Conservation (phyloP, 2,888 invertebrate species). For the Chrysolina americana region DNA sequence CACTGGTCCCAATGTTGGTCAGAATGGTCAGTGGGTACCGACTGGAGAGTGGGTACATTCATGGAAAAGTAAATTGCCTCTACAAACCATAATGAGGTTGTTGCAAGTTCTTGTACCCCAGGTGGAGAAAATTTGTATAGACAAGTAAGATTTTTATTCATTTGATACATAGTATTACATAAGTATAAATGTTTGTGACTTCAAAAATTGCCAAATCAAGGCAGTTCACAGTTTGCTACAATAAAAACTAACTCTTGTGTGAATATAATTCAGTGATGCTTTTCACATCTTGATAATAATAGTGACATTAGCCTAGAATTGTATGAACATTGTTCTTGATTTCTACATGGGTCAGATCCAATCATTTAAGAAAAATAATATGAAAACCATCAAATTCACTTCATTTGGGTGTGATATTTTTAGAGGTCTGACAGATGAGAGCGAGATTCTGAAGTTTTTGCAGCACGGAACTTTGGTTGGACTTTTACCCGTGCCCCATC, state of each 20-base stretch:
- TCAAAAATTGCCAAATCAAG: too few relatives aligned
- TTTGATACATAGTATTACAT: neutral
- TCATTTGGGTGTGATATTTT: slow-evolving; percentile 48
- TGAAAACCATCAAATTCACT: too few relatives aligned
- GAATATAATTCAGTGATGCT: too few relatives aligned
- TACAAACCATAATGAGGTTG: slow-evolving; percentile 99
- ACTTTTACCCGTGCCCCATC: slow-evolving; percentile 97
- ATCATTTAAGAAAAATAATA: too few relatives aligned
- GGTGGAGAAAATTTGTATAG: slow-evolving; percentile 99
- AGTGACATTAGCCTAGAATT: too few relatives aligned
- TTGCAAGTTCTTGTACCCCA: slow-evolving; percentile 99
- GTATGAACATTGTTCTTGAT: too few relatives aligned
- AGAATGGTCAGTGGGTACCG: slow-evolving; percentile 83
- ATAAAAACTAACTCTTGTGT: too few relatives aligned
- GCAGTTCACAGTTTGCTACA: too few relatives aligned
- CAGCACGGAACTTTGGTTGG: slow-evolving; percentile 99
- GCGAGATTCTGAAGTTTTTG: slow-evolving; percentile 98
- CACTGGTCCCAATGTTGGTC: slow-evolving; percentile 64
- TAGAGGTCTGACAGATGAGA: slow-evolving; percentile 98
- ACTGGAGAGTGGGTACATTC: slow-evolving; percentile 95
- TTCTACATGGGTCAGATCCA: too few relatives aligned
- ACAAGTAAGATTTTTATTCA: slow-evolving; percentile 81
- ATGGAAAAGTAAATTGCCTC: slow-evolving; percentile 97
- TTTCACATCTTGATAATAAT: too few relatives aligned
- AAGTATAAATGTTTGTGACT: too few relatives aligned